Percentiles rank a stretch among this genome's conserved stretches.
phyloP scores from a whole-genome alignment of 2,113 vertebrate genomes.

The Pycnonotus jocosus region DNA sequence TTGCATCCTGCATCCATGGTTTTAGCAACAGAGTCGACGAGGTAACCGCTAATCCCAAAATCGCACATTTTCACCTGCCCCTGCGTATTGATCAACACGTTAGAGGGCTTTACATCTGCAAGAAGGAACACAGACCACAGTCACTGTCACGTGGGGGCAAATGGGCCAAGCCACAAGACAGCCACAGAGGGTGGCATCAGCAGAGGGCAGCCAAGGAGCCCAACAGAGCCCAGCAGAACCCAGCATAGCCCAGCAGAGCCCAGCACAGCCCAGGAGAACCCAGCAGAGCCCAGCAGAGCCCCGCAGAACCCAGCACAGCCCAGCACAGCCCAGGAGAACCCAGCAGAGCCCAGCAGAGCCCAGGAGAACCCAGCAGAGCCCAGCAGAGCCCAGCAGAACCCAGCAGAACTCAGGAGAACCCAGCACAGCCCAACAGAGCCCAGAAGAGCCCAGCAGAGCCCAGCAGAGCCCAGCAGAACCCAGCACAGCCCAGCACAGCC shows the following conservation, averaged over 20 bases:
- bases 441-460: not conserved
- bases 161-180: not conserved
- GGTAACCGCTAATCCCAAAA: constrained; percentile 96
- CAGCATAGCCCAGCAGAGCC: too few relatives aligned
- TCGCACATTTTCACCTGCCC: constrained; percentile 99
- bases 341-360: not conserved
- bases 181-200: not conserved
- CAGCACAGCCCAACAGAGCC: not conserved
- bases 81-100: constrained; percentile 92
- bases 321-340: not conserved
- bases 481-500: too few relatives aligned
- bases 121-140: not conserved
- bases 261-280: not conserved
- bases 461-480: not conserved
- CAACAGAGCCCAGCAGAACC: not conserved
- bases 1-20: constrained; percentile 97
- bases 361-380: not conserved
- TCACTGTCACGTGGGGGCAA: not conserved
- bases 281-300: not conserved
- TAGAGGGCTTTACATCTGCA: constrained; percentile 96
- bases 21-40: constrained; percentile 95
- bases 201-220: constrained; percentile 49
- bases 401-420: too few relatives aligned
- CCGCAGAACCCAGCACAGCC: not conserved
- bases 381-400: not conserved